Percentiles rank a stretch among this genome's conserved stretches.
These are phyloP conservation scores for Eleutherodactylus coqui DNA, from an alignment of 2,797 vertebrate species.

Conservation along the genomic window DNA sequence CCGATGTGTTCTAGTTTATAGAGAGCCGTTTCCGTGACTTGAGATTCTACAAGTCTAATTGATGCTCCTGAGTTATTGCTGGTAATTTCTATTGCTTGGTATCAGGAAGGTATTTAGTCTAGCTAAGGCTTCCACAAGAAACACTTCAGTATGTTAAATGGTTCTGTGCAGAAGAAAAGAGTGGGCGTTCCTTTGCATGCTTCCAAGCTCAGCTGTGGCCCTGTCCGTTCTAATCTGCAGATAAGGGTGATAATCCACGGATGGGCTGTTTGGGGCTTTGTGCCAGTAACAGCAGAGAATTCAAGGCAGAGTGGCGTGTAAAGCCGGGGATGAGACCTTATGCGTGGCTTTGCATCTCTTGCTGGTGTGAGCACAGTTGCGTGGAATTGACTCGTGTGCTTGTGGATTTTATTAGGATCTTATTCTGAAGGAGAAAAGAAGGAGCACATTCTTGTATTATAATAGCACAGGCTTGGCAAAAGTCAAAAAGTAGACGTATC, in stretches of 20 bases:
- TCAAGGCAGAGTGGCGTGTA: conserved; percentile 82
- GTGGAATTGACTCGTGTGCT: conserved; percentile 65
- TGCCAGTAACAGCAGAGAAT: conserved; percentile 88
- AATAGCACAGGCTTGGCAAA: not conserved
- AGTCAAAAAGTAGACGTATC: not conserved
- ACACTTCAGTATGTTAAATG: conserved; percentile 18
- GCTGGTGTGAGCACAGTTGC: conserved; percentile 71
- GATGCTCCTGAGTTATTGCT: not conserved
- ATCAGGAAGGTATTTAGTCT: not conserved
- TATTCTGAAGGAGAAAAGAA: conserved; percentile 34
- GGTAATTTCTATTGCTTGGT: not conserved
- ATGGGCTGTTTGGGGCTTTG: conserved; percentile 89
- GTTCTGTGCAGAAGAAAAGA: conserved; percentile 30
- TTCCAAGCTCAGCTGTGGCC: conserved; percentile 85
- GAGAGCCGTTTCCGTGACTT: not conserved
- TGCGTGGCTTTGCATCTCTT: conserved; percentile 76
- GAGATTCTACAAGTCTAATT: not conserved
- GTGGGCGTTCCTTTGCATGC: conserved; percentile 67
- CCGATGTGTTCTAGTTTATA: not conserved
- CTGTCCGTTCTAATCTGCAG: conserved; percentile 90
- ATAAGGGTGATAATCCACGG: conserved; percentile 89
- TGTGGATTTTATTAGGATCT: conserved; percentile 50
- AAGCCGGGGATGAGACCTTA: conserved; percentile 85
- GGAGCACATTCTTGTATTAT: not conserved
- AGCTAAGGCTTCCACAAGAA: not conserved